phyloP scores from a whole-genome alignment of 1,140 invertebrate genomes.

The Calycopis cecrops region DNA sequence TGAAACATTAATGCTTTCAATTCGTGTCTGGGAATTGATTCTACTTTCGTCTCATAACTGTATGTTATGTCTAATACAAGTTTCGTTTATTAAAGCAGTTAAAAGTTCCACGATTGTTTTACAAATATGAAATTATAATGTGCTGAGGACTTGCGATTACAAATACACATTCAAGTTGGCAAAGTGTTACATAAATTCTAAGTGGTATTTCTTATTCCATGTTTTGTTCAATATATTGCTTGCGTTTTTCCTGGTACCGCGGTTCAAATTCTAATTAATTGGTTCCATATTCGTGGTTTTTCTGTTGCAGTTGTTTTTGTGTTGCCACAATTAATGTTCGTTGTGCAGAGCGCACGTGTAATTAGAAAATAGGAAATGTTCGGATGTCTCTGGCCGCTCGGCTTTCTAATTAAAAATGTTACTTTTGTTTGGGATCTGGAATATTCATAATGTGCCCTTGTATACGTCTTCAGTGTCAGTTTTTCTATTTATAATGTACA shows the following conservation, averaged over 20 bases:
- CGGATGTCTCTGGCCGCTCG: slow-evolving; percentile 38
- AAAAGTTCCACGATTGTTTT: no score
- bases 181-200: no score
- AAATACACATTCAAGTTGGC: no score
- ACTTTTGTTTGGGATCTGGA: slow-evolving; percentile 29
- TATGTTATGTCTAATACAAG: background rate
- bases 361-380: slow-evolving; percentile 56
- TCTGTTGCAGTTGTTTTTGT: slow-evolving; percentile 55
- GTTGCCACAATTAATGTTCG: slow-evolving; percentile 64
- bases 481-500: background rate
- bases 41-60: slow-evolving; percentile 27
- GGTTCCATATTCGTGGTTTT: slow-evolving; percentile 39
- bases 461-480: slow-evolving; percentile 7
- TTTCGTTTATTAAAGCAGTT: background rate
- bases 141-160: no score
- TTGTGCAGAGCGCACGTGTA: slow-evolving; percentile 65
- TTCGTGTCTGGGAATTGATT: slow-evolving; percentile 56
- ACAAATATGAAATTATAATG: no score
- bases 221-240: slow-evolving; percentile 19
- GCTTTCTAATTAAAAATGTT: slow-evolving; percentile 44
- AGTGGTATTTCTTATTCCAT: background rate
- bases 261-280: slow-evolving; percentile 39
- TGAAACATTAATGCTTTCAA: slow-evolving; percentile 69
- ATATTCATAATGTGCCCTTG: slow-evolving; percentile 6
- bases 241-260: slow-evolving; percentile 29